These are phyloP conservation scores for Bovichtus diacanthus DNA, from an alignment of 2,797 vertebrate genomes.

Conservation along the genomic window DNA sequence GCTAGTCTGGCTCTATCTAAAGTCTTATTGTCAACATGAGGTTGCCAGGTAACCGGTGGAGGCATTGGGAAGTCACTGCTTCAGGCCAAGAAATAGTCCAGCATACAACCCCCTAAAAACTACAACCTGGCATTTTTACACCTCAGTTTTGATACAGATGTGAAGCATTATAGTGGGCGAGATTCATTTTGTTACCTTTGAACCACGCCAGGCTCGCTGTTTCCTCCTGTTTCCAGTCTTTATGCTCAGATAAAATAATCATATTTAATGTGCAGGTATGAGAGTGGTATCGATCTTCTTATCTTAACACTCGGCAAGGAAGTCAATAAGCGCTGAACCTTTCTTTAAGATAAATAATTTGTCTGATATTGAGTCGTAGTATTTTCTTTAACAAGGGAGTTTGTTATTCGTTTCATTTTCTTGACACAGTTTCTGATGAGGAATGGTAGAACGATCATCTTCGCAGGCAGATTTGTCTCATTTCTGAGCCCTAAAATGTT, in stretches of 20 bases:
- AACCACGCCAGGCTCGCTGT: background rate
- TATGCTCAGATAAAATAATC: slow-evolving; percentile 3
- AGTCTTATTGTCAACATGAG: background rate
- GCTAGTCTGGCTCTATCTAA: background rate
- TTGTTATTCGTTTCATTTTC: background rate
- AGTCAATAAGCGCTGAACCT: background rate
- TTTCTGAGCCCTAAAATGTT: background rate
- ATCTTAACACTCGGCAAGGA: background rate
- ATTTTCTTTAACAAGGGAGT: background rate
- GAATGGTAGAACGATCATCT: background rate
- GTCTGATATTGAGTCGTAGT: background rate
- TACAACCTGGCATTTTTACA: background rate
- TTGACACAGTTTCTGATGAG: background rate
- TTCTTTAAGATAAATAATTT: background rate
- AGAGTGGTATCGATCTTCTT: background rate
- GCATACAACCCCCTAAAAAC: background rate
- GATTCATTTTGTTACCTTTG: background rate
- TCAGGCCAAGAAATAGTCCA: background rate
- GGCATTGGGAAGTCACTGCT: background rate
- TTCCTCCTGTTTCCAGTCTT: background rate
- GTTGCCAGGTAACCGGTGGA: background rate
- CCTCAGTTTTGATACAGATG: background rate
- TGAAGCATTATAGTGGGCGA: background rate
- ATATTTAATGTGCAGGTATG: background rate
- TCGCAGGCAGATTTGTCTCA: background rate